phyloP scores from a whole-genome alignment of 2,888 invertebrate species.

The Lysandra bellargus region DNA sequence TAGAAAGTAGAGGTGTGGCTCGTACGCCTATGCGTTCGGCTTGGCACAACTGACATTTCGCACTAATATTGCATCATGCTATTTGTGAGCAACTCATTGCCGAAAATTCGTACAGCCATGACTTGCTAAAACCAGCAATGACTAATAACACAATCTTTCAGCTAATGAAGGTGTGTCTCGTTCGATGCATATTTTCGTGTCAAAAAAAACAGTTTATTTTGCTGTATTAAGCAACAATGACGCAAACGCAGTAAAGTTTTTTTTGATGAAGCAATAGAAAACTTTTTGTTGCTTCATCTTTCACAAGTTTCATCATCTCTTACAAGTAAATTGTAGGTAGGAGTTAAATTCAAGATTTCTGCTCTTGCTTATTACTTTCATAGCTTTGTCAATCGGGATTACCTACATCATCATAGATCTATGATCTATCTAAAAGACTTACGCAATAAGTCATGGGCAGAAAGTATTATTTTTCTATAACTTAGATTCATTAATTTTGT shows the following conservation, averaged over 20 bases:
- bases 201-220: neutral
- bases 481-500: no score
- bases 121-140: neutral
- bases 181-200: neutral
- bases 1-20: conserved; percentile 43
- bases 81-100: neutral
- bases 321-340: neutral
- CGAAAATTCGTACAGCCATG: neutral
- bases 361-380: no score
- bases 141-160: conserved; percentile 7
- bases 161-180: neutral
- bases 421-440: no score
- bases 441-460: no score
- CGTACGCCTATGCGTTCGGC: conserved; percentile 16
- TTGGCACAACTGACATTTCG: conserved; percentile 32
- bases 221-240: neutral
- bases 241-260: neutral
- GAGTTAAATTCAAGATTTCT: no score
- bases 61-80: conserved; percentile 38
- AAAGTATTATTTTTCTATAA: no score
- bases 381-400: no score
- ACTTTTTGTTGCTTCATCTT: neutral
- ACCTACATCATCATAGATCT: no score
- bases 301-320: neutral
- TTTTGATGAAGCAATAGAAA: neutral